A percentile compares a stretch with the other conserved stretches of the same genome.
Conservation (phyloP, 2,888 invertebrate genomes). For the Camponotus fellah region DNA sequence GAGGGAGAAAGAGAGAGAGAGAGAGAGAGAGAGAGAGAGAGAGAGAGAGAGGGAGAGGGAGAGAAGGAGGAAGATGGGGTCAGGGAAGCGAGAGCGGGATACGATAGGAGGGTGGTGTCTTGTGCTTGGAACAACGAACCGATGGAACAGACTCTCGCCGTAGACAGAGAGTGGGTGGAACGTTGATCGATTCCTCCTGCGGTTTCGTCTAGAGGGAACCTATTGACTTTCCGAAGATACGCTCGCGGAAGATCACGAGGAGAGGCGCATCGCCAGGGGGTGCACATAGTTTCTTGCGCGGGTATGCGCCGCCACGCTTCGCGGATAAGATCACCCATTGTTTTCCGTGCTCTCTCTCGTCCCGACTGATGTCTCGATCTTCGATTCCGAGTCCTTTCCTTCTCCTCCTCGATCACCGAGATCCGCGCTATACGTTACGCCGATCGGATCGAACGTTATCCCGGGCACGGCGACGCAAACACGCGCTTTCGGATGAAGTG, state of each 20-base stretch:
- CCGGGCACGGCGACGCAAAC: slow-evolving; percentile 11
- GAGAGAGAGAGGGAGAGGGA: not conserved
- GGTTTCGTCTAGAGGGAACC: slow-evolving; percentile 47
- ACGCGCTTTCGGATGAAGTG: slow-evolving; percentile 16
- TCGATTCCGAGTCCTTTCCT: slow-evolving; percentile 12
- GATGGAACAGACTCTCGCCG: slow-evolving; percentile 52
- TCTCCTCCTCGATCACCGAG: slow-evolving; percentile 24
- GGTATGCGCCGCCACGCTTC: slow-evolving; percentile 33
- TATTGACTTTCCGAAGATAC: slow-evolving; percentile 55
- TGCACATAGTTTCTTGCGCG: slow-evolving; percentile 26
- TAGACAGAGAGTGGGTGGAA: slow-evolving; percentile 59
- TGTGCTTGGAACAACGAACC: slow-evolving; percentile 55
- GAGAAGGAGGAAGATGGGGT: not conserved
- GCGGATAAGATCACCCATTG: slow-evolving; percentile 28
- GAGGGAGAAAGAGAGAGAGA: not conserved
- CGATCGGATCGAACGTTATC: slow-evolving; percentile 19
- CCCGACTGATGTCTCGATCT: slow-evolving; percentile 33
- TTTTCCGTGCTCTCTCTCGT: slow-evolving; percentile 18
- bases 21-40: not conserved
- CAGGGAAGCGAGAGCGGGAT: slow-evolving; percentile 22
- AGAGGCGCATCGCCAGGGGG: slow-evolving; percentile 18
- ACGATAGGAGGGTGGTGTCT: slow-evolving; percentile 29
- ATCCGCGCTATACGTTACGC: slow-evolving; percentile 32
- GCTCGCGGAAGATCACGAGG: slow-evolving; percentile 21
- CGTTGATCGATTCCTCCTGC: slow-evolving; percentile 56